These are phyloP conservation scores for Paedocypris sp. DNA, from an alignment of 2,113 vertebrate species.

Conservation along the genomic window DNA sequence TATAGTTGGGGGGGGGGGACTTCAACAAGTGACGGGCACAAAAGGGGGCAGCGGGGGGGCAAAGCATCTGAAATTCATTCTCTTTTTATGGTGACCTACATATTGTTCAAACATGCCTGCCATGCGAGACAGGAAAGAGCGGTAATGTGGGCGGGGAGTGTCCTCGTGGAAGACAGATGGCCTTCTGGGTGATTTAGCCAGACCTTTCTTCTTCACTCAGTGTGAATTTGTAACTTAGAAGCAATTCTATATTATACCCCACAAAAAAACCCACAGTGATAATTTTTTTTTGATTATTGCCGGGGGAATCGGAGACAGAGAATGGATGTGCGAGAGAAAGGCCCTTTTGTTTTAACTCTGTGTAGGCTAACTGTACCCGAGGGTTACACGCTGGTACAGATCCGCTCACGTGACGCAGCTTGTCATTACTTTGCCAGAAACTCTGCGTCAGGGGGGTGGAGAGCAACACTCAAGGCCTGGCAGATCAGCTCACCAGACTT, in stretches of 20 bases:
- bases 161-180: constrained; percentile 38
- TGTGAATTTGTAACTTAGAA: not conserved
- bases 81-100: constrained; percentile 47
- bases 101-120: constrained; percentile 48
- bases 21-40: not conserved
- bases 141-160: constrained; percentile 40
- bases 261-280: not conserved
- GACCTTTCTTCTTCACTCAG: not conserved
- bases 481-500: constrained; percentile 44
- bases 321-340: constrained; percentile 15
- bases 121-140: constrained; percentile 30
- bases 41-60: too few relatives aligned
- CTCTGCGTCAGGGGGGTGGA: constrained; percentile 8
- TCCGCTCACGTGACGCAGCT: constrained; percentile 26
- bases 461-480: constrained; percentile 44
- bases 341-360: constrained; percentile 29
- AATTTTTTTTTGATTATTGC: too few relatives aligned
- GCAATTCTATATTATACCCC: not conserved
- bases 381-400: constrained; percentile 10
- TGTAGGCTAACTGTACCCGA: constrained; percentile 23
- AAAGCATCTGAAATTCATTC: constrained; percentile 32
- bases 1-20: constrained; percentile 8
- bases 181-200: not conserved
- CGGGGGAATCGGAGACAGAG: constrained; percentile 10
- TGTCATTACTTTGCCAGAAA: constrained; percentile 22